Base-by-base conservation (phyloP, 2,797 vertebrate genomes). In the Linurgus olivaceus region DNA sequence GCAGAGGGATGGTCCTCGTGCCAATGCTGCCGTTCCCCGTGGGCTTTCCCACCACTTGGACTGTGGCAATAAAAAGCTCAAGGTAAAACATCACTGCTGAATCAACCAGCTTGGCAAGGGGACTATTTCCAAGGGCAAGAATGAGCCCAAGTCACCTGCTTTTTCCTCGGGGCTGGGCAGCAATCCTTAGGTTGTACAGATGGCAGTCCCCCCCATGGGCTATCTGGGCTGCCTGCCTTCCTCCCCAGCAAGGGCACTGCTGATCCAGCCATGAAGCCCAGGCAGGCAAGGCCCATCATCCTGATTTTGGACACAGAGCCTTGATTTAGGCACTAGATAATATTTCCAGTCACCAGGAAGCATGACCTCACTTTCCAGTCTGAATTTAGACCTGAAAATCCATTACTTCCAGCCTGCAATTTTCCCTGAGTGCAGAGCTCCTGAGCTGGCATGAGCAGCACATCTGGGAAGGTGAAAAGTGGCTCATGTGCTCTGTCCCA, bases 61-160 rank as follows among this genome's bases (percentile, higher is more conserved):
- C 62, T 67, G 40, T 10, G 11, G 21, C 62, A 75, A 25, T 15
- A 54, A 0, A 0, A 8, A 81, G 33, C 1, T 1, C 1, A 5
- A 48, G n/a, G 50, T 33, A 55, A 40, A 90, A 79, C 45, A 44
- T 29, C 28, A 26, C 45, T 65, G 79, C 51, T 86, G 82, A 88
- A 61, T 31, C 59, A 76, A 61, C 24, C 44, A 63, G 12, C 76
- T n/a, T 33, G 11, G 48, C 2, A 6, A 61, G 24, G 25, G 58
- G 67, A 72, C 62, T 37, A 10, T 40, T 79, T 72, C 66, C 51
- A 66, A 62, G 26, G 29, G 37, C 48, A 88, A 86, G n/a, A 1
- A 1, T 55, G 51, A 94, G 42, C 45, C 67, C 89, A 52, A 55
- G 52, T 81, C 81, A 89, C 59, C 35, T 57, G 66, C 15, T 62